Percentiles rank a stretch among this genome's conserved stretches.
phyloP scores from a whole-genome alignment of 1,140 invertebrate genomes.

The Diachasma alloeum region DNA sequence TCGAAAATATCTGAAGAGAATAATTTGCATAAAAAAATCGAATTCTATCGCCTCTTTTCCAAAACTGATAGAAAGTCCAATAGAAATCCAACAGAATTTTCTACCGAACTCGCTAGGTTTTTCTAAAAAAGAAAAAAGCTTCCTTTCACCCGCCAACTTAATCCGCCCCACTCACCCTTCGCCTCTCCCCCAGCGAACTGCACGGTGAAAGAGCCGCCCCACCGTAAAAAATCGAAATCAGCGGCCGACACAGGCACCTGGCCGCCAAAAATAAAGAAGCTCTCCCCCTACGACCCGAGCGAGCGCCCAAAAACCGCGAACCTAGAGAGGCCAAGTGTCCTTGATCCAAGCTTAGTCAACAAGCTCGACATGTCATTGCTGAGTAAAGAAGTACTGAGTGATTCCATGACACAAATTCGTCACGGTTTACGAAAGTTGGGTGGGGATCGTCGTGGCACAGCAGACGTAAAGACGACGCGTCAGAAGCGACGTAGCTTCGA shows the following conservation, averaged over 20 bases:
- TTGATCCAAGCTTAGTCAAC: slow-evolving; percentile 65
- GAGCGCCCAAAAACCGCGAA: slow-evolving; percentile 68
- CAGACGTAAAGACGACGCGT: slow-evolving; percentile 16
- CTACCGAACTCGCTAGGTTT: no score
- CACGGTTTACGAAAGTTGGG: slow-evolving; percentile 31
- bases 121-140: no score
- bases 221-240: slow-evolving; percentile 37
- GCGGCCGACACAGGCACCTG: slow-evolving; percentile 54
- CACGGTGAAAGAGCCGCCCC: slow-evolving; percentile 24
- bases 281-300: slow-evolving; percentile 24
- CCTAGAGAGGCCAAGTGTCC: slow-evolving; percentile 66
- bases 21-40: no score
- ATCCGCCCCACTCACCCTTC: background rate
- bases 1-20: no score
- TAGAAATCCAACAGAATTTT: no score
- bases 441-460: slow-evolving; percentile 29
- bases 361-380: slow-evolving; percentile 72
- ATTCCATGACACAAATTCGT: slow-evolving; percentile 50
- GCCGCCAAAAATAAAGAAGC: slow-evolving; percentile 54
- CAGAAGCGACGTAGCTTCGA: slow-evolving; percentile 43
- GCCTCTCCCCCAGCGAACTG: background rate
- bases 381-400: slow-evolving; percentile 65
- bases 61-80: no score
- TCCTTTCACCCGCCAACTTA: no score
- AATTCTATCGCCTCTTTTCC: no score